Evolutionary conservation across 2,888 invertebrate species (phyloP), one percentile per base, ranked within the genome.

Genomic region (Oegoconia quadripuncta): DNA sequence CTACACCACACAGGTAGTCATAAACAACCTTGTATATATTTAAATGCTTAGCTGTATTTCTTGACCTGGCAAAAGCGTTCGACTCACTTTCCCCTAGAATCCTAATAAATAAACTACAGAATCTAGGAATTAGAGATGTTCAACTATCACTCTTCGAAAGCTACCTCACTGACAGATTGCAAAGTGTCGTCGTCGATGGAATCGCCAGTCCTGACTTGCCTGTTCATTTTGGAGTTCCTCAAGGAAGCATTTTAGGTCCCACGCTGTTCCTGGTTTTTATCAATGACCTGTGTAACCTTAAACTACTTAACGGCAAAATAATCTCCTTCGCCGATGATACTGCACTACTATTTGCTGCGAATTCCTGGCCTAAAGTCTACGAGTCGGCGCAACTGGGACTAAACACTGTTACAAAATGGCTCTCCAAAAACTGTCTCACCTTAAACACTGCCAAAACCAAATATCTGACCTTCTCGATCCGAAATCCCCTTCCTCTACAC

Each of bases 301-400:
- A 1, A 14, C 14, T 36, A 6, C 7, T 5, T 18, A 35, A 31
- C 7, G 35, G 30, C 1, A 34, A 23, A 17, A 11, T 40, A 1
- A 15, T 25, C 2, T 30, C 39, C n/a, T 40, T 32, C 26, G 40
- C 41, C n/a, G 39, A 39, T 26, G 39, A 39, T 34, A 39, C 39
- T 18, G 39, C 39, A 3, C 16, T 39, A 9, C 17, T 39, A 9
- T 34, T 39, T 20, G 34, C 20, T 16, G 39, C 20, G 9, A 11
- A 23, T 12, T 11, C 18, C 22, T 39, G 39, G 29, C 4, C 14
- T 16, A 28, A 39, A 28, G 31, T 18, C 3, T 34, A 31, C 9
- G 14, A 16, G 3, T 8, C 4, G 2, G 37, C 37, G 2, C 18
- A 31, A 31, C n/a, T n/a, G 11, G 18, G 18, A 8, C n/a, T 31